Evolutionary conservation across 2,888 invertebrate genomes (phyloP), one percentile per base, ranked within the genome.

Genomic region (Anarsia innoxiella): DNA sequence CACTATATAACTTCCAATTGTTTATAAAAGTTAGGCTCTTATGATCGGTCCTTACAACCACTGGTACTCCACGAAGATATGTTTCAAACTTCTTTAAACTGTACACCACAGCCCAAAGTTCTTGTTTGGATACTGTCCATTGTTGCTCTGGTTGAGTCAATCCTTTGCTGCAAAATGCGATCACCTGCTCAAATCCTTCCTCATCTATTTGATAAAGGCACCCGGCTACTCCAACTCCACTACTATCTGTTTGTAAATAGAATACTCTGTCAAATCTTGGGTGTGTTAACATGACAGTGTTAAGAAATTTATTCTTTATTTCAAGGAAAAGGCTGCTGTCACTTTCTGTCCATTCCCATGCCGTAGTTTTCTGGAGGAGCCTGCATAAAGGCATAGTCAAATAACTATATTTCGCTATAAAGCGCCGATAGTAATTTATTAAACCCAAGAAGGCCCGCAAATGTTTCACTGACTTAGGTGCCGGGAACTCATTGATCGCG

Each of bases 31-130:
- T 47, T 1, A 59, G 35, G 0, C 48, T 43, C 11, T 50, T 44
- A 40, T 59, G 56, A 35, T 62, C 64, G 0, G 52, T 57, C 11
- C 48, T 35, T 1, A 61, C 41, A 0, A 46, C 37, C 9, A 64
- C 42, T 4, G 26, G 10, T 3, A 9, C 16, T 28, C 26, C 53
- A 23, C 23, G 43, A 25, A 13, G 42, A 32, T 57, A 58, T 2
- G 45, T 44, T 12, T 54, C 49, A 41, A 56, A 56, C 35, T 56
- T 54, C 4, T 30, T 39, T 0, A 59, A 27, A 2, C 49, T 39
- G 28, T 42, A 52, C 0, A 60, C 43, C 2, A 59, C 40, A 0
- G 56, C 53, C 5, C 48, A 44, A 2, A 54, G 38, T 15, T 60
- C 56, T 25, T 52, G 52, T 40, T 57, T 59, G 0, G 53, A 43